Base-by-base conservation (phyloP, 1,140 invertebrate genomes). In the Hylaeus volcanicus region DNA sequence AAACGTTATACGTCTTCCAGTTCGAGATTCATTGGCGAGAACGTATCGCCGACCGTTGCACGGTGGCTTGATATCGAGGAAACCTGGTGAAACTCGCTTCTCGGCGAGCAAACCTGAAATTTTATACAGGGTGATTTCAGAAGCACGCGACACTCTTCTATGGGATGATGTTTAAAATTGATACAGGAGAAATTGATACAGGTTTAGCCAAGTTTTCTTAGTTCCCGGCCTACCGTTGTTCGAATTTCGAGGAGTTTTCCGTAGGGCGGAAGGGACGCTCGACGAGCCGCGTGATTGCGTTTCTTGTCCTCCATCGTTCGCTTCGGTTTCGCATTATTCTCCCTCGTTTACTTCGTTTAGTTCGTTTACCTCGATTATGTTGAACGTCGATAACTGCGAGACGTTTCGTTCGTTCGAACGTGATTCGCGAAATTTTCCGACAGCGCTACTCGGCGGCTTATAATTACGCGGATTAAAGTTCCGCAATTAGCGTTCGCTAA, bases 1-100 rank as follows among this genome's bases (percentile, higher is more conserved):
- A 70, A 76, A 84, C 75, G 45, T 81, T 81, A 75, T 84, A 84
- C 45, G 82, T 77, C 56, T 72, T 75, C 51, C 79, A 48, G 79
- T 75, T 9, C 71, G 53, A 61, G 14, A 71, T 12, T 72, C 60
- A 61, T 26, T 26, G 26, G 0, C 26, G 26, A 26, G 26, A 26
- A 26, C 26, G 26, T 26, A 26, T 26, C 26, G 26, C 26, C 0
- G 26, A 26, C 26, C 26, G 26, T 26, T 26, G 26, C 26, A 26
- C 26, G 26, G 26, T 26, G 26, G 26, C 26, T 26, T 26, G 26
- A 26, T 26, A 26, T 26, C 26, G 26, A 26, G 26, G 26, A 26
- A 26, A 26, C 26, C 26, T 26, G 26, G 26, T 26, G 26, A 26
- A 26, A 26, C 26, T 26, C 26, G 26, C 26, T 26, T 26, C 26